Base-by-base conservation (phyloP, 2,888 invertebrate species). In the Cloeon dipterum region DNA sequence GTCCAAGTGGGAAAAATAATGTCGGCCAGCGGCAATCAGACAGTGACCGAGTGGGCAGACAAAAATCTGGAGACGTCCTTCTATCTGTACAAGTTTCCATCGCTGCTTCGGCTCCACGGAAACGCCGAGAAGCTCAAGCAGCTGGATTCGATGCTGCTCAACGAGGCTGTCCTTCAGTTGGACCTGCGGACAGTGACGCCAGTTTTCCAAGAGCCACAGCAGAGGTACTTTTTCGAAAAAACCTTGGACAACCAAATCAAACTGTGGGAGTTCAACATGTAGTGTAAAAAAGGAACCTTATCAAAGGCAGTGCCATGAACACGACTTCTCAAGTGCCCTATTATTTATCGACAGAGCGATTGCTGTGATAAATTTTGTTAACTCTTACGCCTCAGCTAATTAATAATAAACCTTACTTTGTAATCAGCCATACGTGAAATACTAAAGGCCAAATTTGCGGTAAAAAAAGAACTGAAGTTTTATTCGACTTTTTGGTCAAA, bases 231-330 rank as follows among this genome's bases (percentile, higher is more conserved):
- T 82, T 86, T 83, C 54, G 72, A 77, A 46, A 83, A 85, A 61
- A 78, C 83, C 40, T 66, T 86, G 53, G 82, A 83, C 59, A 86
- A 86, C 65, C 78, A 79, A 59, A 68, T 83, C 57, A 83, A 82
- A 58, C 60, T 86, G 44, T 85, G 85, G 82, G 85, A 86, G 58
- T 74, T 75, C 49, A 86, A 86, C 57, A 78, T 83, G 70, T 76
- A 68, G 70, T 20, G 5, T 8, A 10, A n/a, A 33, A 10, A 21
- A 21, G 21, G n/a, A n/a, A n/a, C n/a, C n/a, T n/a, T n/a, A 23
- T 29, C 29, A 14, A 29, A n/a, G n/a, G n/a, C n/a, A n/a, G n/a
- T n/a, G n/a, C n/a, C n/a, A n/a, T n/a, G n/a, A n/a, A n/a, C n/a
- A n/a, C n/a, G n/a, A n/a, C n/a, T n/a, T n/a, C n/a, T n/a, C n/a